These are phyloP conservation scores for Picathartes gymnocephalus DNA, from an alignment of 2,113 vertebrate species.

Conservation along the genomic window DNA sequence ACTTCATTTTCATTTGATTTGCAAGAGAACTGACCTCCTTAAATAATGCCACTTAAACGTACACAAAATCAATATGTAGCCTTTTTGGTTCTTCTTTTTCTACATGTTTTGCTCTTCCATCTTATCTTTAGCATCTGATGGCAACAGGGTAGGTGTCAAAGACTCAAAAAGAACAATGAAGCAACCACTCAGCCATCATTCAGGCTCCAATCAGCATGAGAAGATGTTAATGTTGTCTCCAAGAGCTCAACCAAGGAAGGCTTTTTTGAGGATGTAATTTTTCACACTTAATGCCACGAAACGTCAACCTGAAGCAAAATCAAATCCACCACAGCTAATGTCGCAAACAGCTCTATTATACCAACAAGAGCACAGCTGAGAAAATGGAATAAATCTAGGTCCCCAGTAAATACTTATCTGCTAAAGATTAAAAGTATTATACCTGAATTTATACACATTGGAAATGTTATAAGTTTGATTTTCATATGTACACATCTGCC, in stretches of 20 bases:
- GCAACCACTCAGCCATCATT: not conserved
- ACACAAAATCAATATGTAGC: conserved; percentile 14
- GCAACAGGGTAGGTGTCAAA: conserved; percentile 13
- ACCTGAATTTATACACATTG: not conserved
- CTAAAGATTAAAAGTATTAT: not conserved
- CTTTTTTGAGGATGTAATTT: not conserved
- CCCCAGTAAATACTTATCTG: not conserved
- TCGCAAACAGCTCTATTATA: not conserved
- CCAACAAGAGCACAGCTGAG: not conserved
- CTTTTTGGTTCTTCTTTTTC: conserved; percentile 1
- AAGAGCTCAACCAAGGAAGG: not conserved
- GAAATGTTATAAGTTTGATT: not conserved
- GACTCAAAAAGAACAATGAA: not conserved
- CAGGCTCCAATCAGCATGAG: not conserved
- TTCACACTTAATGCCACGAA: not conserved
- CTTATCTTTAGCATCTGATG: conserved; percentile 32
- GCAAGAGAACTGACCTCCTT: not conserved
- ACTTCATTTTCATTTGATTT: not conserved
- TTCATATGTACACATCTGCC: not conserved
- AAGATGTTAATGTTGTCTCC: not conserved
- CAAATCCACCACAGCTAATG: not conserved
- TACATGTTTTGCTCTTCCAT: conserved; percentile 14
- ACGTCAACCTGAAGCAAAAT: not conserved
- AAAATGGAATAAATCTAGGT: not conserved
- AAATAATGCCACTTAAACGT: conserved; percentile 35